Evolutionary conservation across 2,888 invertebrate species (phyloP).

Genomic region (Hofmannophila pseudospretella): DNA sequence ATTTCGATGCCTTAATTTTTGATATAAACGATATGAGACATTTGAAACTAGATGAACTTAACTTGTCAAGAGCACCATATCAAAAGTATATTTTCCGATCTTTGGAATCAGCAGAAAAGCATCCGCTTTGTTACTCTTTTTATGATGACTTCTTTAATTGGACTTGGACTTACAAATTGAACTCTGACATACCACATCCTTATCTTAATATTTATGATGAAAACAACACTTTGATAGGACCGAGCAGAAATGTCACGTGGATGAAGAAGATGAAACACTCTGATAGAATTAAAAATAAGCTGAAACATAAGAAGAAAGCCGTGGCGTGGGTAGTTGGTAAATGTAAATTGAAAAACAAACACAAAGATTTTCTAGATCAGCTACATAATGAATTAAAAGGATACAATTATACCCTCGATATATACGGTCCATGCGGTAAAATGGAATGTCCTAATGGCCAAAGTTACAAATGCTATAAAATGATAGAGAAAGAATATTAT

Average conservation of each 20-base stretch:
- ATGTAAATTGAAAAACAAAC: conserved; percentile 43
- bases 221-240: conserved; percentile 42
- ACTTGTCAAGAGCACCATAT: conserved; percentile 34
- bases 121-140: conserved; percentile 43
- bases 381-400: conserved; percentile 39
- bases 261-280: conserved; percentile 32
- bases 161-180: conserved; percentile 65
- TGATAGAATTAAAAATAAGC: conserved; percentile 3
- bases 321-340: conserved; percentile 50
- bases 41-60: conserved; percentile 26
- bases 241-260: conserved; percentile 40
- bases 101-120: conserved; percentile 41
- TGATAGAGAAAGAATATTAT: conserved; percentile 49
- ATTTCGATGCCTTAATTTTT: conserved; percentile 58
- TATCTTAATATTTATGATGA: conserved; percentile 42
- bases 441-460: conserved; percentile 39
- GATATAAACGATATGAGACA: conserved; percentile 37
- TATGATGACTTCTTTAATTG: conserved; percentile 62
- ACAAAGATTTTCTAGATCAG: conserved; percentile 41
- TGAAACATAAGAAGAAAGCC: conserved; percentile 41
- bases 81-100: conserved; percentile 60
- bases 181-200: conserved; percentile 55
- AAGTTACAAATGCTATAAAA: conserved; percentile 38
- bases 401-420: conserved; percentile 50
- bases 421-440: conserved; percentile 48